A percentile compares a stretch with the other conserved stretches of the same genome.
These are phyloP conservation scores for Lipophrys pholis DNA, from an alignment of 2,113 vertebrate species.

Conservation along the genomic window DNA sequence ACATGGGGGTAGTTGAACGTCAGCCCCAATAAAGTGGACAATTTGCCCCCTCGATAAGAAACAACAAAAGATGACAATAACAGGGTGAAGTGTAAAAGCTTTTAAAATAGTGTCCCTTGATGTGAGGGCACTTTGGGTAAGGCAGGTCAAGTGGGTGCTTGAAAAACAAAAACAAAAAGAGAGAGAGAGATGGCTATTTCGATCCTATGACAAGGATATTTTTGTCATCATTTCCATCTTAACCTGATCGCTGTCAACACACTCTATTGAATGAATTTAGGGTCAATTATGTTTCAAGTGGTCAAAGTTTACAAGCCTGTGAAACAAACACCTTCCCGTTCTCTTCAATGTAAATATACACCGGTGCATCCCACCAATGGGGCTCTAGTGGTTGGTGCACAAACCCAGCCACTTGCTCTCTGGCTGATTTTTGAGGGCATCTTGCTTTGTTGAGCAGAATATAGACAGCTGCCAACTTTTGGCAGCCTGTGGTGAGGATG, in stretches of 20 bases:
- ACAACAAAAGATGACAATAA: conserved; percentile 35
- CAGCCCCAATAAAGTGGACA: conserved; percentile 62
- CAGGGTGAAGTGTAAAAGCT: background rate
- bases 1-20: conserved; percentile 77
- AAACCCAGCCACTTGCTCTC: conserved; percentile 39
- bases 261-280: background rate
- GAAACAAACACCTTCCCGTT: background rate
- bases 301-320: background rate
- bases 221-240: conserved; percentile 14
- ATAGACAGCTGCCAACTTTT: conserved; percentile 59
- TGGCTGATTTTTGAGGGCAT: conserved; percentile 53
- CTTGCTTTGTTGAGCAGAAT: conserved; percentile 54
- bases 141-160: conserved; percentile 18
- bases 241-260: background rate
- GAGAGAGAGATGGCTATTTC: background rate
- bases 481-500: conserved; percentile 56
- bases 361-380: conserved; percentile 1
- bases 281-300: background rate
- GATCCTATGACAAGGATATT: conserved; percentile 14
- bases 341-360: background rate
- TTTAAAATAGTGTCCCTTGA: conserved; percentile 13
- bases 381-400: conserved; percentile 40
- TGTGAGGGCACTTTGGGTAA: conserved; percentile 13
- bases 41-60: conserved; percentile 46
- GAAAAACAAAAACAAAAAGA: too few species aligned